Conservation (phyloP, 92 coral and sea anemone genomes). For the Metridium senile region DNA sequence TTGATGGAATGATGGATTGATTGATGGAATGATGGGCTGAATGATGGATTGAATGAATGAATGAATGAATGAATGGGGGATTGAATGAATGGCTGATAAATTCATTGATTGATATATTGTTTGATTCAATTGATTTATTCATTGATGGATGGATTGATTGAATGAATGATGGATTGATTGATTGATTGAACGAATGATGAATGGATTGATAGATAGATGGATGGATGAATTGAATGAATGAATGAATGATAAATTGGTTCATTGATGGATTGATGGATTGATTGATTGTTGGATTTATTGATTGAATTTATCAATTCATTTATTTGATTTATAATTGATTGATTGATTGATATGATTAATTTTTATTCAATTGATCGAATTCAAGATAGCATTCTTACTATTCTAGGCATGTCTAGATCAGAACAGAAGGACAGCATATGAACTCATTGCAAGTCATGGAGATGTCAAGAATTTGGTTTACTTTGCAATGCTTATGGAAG, state of each 20-base stretch:
- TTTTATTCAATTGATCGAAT: too few species aligned
- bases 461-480: slow-evolving; percentile 94
- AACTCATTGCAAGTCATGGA: slow-evolving; percentile 95
- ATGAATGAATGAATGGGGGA: neutral
- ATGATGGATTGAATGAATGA: neutral
- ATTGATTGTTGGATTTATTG: neutral
- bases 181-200: neutral
- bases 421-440: slow-evolving; percentile 94
- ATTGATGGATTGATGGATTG: neutral
- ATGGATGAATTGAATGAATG: neutral
- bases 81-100: neutral
- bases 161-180: neutral
- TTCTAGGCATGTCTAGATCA: slow-evolving; percentile 78
- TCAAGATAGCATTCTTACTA: neutral
- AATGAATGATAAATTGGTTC: neutral
- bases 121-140: neutral
- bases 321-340: too few species aligned
- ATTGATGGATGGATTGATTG: neutral
- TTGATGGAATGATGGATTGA: neutral
- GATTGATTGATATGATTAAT: too few species aligned
- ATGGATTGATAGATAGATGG: neutral
- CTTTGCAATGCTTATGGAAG: slow-evolving; percentile 96
- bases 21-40: neutral
- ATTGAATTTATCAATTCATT: neutral
- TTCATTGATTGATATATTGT: neutral